Percentiles rank a stretch among this genome's conserved stretches.
Conservation (phyloP, 2,888 invertebrate genomes). For the Trichopoda pennipes region DNA sequence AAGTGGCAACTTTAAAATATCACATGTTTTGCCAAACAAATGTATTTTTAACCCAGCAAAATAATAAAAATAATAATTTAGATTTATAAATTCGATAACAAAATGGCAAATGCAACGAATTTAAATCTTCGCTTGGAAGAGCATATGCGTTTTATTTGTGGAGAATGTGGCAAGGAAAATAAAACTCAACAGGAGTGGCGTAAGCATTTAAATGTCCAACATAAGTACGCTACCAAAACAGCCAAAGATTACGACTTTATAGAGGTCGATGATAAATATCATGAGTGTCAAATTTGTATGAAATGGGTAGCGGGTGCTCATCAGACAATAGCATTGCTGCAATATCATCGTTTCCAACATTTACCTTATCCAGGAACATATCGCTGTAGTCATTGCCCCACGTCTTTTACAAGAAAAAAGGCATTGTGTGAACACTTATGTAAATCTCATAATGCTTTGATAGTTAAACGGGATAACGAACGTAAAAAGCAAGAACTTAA, state of each 20-base stretch:
- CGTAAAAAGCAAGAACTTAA: slow-evolving; percentile 67
- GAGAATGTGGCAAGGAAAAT: slow-evolving; percentile 76
- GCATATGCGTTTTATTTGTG: slow-evolving; percentile 77
- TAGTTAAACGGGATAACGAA: slow-evolving; percentile 71
- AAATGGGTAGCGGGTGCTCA: slow-evolving; percentile 76
- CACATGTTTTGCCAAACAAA: not conserved
- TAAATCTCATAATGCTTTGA: slow-evolving; percentile 54
- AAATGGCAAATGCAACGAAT: not conserved
- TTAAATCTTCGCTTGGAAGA: slow-evolving; percentile 73
- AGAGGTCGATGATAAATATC: slow-evolving; percentile 74
- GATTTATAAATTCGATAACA: no score
- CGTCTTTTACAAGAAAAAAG: slow-evolving; percentile 73
- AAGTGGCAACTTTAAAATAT: not conserved
- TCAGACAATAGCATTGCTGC: slow-evolving; percentile 75
- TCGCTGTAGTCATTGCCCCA: slow-evolving; percentile 74
- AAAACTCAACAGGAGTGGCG: slow-evolving; percentile 76
- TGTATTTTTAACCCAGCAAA: no score
- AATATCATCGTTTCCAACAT: slow-evolving; percentile 77
- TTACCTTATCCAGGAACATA: slow-evolving; percentile 74
- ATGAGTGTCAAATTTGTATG: slow-evolving; percentile 75
- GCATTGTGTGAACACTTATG: slow-evolving; percentile 72
- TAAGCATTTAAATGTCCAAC: slow-evolving; percentile 74
- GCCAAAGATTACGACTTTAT: slow-evolving; percentile 74
- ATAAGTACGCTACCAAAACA: slow-evolving; percentile 74
- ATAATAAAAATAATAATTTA: no score